phyloP scores from a whole-genome alignment of 2,888 invertebrate genomes.

The Phasia obesa region DNA sequence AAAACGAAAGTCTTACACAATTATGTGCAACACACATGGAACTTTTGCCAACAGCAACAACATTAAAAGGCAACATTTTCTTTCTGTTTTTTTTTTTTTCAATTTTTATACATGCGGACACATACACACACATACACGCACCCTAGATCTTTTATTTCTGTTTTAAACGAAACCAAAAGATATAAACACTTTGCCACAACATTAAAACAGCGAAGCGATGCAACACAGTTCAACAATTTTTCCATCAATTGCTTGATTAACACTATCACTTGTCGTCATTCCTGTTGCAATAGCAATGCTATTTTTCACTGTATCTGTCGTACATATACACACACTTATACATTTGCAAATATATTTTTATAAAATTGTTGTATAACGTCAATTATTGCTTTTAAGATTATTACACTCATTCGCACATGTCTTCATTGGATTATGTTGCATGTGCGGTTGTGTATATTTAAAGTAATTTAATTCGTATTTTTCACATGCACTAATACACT shows the following conservation, averaged over 20 bases:
- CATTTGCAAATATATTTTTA: conserved; percentile 18
- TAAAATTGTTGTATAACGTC: conserved; percentile 37
- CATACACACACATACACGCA: not conserved
- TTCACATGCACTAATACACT: too few species aligned
- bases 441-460: not conserved
- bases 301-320: not conserved
- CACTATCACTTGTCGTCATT: conserved; percentile 34
- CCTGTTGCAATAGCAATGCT: not conserved
- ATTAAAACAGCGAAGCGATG: conserved; percentile 27
- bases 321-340: not conserved
- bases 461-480: not conserved
- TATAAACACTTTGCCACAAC: conserved; percentile 22
- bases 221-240: conserved; percentile 41
- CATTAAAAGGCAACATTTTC: conserved; percentile 5
- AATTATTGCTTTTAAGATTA: conserved; percentile 49
- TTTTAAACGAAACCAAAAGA: not conserved
- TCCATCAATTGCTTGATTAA: conserved; percentile 61
- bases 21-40: conserved; percentile 3
- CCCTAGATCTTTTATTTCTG: not conserved
- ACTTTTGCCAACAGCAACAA: conserved; percentile 18
- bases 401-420: not conserved
- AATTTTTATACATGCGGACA: not conserved
- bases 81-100: too few species aligned
- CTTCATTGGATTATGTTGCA: not conserved
- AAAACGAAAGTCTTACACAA: conserved; percentile 26